Conservation (phyloP, 2,797 vertebrate genomes). For the Melopsittacus undulatus region DNA sequence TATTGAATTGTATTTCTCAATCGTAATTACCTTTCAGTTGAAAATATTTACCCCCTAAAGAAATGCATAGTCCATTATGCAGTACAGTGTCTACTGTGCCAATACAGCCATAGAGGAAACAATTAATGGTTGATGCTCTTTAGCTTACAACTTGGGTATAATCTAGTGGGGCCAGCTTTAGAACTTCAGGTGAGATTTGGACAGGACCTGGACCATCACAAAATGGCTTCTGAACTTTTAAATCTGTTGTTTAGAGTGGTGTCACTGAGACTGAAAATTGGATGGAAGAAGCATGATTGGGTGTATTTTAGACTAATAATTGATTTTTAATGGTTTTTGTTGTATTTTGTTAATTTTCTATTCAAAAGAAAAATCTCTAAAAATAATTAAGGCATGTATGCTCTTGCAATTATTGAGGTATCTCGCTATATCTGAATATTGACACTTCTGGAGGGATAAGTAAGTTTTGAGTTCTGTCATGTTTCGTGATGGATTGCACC, state of each 20-base stretch:
- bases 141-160: background rate
- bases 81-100: background rate
- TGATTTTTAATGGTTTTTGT: background rate
- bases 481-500: background rate
- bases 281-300: background rate
- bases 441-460: background rate
- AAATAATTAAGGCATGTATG: background rate
- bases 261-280: background rate
- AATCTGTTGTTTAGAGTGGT: background rate
- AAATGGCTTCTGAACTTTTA: background rate
- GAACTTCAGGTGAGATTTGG: background rate
- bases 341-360: background rate
- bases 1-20: background rate
- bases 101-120: background rate
- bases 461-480: background rate
- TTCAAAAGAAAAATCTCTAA: background rate
- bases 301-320: background rate
- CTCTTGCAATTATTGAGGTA: background rate
- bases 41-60: background rate
- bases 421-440: background rate
- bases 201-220: background rate
- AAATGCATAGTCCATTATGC: background rate
- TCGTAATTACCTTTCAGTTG: background rate
- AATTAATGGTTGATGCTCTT: background rate
- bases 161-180: background rate